Conservation (phyloP, 2,888 invertebrate species). For the Spisula solida region DNA sequence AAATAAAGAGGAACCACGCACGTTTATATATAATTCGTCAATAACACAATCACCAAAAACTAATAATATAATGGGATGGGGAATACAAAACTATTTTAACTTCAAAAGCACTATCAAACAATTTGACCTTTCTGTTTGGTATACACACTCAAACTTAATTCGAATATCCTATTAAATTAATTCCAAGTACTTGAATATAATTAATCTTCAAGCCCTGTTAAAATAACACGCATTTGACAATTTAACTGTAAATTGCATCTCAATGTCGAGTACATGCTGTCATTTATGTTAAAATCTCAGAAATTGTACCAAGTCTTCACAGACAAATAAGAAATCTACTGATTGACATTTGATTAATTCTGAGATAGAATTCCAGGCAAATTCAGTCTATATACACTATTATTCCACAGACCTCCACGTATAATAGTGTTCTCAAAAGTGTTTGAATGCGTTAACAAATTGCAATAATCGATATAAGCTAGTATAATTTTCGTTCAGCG, state of each 20-base stretch:
- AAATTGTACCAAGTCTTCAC: not conserved
- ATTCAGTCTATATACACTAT: not conserved
- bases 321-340: conserved; percentile 6
- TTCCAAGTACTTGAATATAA: not conserved
- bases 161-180: not conserved
- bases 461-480: no score
- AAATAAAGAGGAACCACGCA: no score
- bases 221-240: not conserved
- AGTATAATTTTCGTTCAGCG: no score
- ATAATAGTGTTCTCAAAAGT: not conserved
- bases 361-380: conserved; percentile 18
- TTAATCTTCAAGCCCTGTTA: not conserved
- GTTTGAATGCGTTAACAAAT: not conserved
- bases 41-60: no score
- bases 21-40: no score
- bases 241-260: not conserved
- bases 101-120: no score
- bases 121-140: no score
- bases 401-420: not conserved
- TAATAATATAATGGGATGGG: no score
- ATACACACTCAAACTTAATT: not conserved
- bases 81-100: no score
- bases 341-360: conserved; percentile 28
- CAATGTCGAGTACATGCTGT: not conserved
- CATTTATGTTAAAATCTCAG: conserved; percentile 16